A percentile compares a stretch with the other conserved stretches of the same genome.
phyloP scores from a whole-genome alignment of 2,113 vertebrate genomes.

The Lepisosteus osseus region DNA sequence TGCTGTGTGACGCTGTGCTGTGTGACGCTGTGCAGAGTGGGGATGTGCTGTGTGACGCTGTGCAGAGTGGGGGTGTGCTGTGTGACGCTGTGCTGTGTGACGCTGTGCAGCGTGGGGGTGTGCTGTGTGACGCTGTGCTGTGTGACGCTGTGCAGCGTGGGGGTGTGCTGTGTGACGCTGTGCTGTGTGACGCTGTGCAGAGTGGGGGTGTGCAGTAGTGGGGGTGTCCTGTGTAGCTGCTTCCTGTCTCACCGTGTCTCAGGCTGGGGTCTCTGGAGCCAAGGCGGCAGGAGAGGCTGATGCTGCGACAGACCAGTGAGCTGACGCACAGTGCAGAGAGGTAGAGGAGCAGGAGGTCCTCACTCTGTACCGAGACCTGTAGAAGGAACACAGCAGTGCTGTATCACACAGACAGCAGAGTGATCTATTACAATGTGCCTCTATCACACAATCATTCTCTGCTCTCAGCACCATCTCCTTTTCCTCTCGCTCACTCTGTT shows the following conservation, averaged over 20 bases:
- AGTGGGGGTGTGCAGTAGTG: not conserved
- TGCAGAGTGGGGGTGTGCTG: too few relatives aligned
- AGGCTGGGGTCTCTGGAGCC: constrained; percentile 20
- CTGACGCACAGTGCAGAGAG: constrained; percentile 53
- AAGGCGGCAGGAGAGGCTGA: constrained; percentile 55
- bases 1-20: not conserved
- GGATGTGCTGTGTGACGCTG: not conserved
- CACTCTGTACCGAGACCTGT: constrained; percentile 44
- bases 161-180: not conserved
- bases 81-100: too few relatives aligned
- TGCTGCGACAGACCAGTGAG: constrained; percentile 34
- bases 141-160: constrained; percentile 1
- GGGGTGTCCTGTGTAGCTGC: not conserved
- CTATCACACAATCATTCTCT: not conserved
- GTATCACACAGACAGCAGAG: not conserved
- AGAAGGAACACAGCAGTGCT: constrained; percentile 16
- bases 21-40: constrained; percentile 5
- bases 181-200: too few relatives aligned
- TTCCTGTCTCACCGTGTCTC: constrained; percentile 34
- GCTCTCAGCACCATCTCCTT: not conserved
- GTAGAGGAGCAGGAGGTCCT: constrained; percentile 50
- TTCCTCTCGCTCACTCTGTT: constrained; percentile 38
- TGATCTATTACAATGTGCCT: not conserved
- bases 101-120: constrained; percentile 5
- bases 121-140: too few relatives aligned